A percentile compares a stretch with the other conserved stretches of the same genome.
Evolutionary conservation across 2,797 vertebrate species (phyloP).

Genomic region (Eremophila alpestris): DNA sequence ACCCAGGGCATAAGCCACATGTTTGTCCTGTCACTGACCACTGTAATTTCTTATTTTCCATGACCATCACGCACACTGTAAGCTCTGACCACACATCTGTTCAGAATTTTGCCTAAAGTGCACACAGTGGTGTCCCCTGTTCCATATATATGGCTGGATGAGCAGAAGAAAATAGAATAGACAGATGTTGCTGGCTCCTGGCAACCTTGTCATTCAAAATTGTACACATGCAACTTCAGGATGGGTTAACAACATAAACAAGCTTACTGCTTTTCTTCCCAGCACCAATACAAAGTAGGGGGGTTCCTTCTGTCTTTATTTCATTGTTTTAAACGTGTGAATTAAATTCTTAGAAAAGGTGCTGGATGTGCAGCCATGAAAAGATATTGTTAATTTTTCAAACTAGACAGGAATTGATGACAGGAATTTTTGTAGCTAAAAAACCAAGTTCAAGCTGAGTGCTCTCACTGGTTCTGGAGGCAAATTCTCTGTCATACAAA

Average conservation of each 20-base stretch:
- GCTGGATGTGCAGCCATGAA: not conserved
- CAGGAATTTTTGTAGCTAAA: not conserved
- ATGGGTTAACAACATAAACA: not conserved
- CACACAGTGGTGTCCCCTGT: not conserved
- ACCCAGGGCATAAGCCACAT: not conserved
- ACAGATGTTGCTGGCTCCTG: constrained; percentile 35
- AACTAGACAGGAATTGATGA: not conserved
- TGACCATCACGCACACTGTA: not conserved
- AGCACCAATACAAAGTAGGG: not conserved
- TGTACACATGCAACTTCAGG: not conserved
- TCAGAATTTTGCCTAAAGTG: not conserved
- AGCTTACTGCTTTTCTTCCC: not conserved
- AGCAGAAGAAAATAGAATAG: constrained; percentile 25
- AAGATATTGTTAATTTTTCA: not conserved
- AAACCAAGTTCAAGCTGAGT: not conserved
- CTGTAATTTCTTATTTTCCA: not conserved
- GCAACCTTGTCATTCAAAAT: not conserved
- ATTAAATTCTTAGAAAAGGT: constrained; percentile 25
- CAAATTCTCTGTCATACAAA: not conserved
- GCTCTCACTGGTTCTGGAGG: not conserved
- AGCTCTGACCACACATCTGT: not conserved
- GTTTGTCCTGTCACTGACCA: not conserved
- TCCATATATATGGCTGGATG: not conserved
- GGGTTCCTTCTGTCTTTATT: not conserved
- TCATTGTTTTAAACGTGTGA: not conserved